These are phyloP conservation scores for Chrysodeixis includens DNA, from an alignment of 2,888 invertebrate species.

Conservation along the genomic window DNA sequence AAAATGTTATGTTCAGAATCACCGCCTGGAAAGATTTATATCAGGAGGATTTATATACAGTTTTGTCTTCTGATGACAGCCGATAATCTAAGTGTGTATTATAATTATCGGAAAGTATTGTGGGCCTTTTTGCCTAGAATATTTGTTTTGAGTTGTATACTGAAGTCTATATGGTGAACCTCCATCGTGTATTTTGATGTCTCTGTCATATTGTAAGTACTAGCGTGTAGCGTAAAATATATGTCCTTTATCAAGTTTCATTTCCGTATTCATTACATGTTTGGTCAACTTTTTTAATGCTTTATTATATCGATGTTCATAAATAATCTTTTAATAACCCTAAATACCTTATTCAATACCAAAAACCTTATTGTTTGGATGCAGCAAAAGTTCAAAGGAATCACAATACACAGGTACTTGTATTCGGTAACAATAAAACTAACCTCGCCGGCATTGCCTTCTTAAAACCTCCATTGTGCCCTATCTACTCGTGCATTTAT, in stretches of 20 bases:
- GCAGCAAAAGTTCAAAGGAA: neutral
- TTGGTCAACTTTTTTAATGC: too few relatives aligned
- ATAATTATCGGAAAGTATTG: neutral
- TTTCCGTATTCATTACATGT: too few relatives aligned
- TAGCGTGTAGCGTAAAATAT: too few relatives aligned
- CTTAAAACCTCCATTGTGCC: constrained; percentile 27
- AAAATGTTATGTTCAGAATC: neutral
- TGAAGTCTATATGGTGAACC: too few relatives aligned
- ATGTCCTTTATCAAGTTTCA: too few relatives aligned
- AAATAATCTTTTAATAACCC: too few relatives aligned
- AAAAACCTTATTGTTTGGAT: neutral
- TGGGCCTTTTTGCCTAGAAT: neutral
- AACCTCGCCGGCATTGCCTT: constrained; percentile 6
- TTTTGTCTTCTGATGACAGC: neutral
- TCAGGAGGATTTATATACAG: neutral
- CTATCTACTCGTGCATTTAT: constrained; percentile 33
- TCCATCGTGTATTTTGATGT: too few relatives aligned
- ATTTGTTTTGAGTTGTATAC: too few relatives aligned
- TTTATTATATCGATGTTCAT: too few relatives aligned
- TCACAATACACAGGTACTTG: constrained; percentile 2
- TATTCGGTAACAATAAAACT: constrained; percentile 9
- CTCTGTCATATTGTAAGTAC: too few relatives aligned
- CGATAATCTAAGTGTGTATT: neutral
- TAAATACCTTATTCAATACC: neutral
- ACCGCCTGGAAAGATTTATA: neutral